Evolutionary conservation across 2,113 vertebrate genomes (phyloP), one percentile per base, ranked within the genome.

Genomic region (Phyllopteryx taeniolatus): DNA sequence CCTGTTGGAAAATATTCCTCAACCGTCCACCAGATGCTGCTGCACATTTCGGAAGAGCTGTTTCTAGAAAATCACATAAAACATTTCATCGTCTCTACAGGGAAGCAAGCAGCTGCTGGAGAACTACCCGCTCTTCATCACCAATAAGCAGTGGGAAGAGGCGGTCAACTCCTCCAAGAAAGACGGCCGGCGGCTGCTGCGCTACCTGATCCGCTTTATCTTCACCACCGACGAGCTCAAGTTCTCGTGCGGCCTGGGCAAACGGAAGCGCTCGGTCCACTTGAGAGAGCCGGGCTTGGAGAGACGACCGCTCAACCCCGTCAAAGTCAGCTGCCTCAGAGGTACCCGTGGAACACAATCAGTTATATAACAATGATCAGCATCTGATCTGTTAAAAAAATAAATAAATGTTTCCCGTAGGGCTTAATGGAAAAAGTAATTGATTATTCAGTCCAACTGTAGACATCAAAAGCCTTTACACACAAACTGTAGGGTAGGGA

Each of bases 301-400:
- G 94, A 95, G 98, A 91, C 95, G 96, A 72, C 98, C 97, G 72
- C 95, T 99, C 90, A 98, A 99, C 94, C 96, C 98, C 57, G 93
- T 99, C 92, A 99, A 99, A 96, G 98, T 99, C 92, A 98, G 96
- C 92, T 99, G 98, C 93, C 98, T 99, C 93, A 95, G 98, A 99
- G 98, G 98, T 99, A 96, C 27, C 35, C 35, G 35, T 39, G 6
- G 35, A 39, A 6, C 35, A 39, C 35, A 6, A 39, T 3, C 3
- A 39, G 35, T 39, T 39, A 39, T 6, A 1, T 27, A 27, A 27
- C 27, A 27, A 27, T 27, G 27, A 27, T 27, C 27, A 27, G 27
- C 27, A 27, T 27, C 27, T 27, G 27, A 27, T 27, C 27, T 27
- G 27, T 27, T 27, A 1, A 27, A 27, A 27, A 27, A 27, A 27